Evolutionary conservation across 2,888 invertebrate species (phyloP), one percentile per base, ranked within the genome.

Genomic region (Dusona sp.): DNA sequence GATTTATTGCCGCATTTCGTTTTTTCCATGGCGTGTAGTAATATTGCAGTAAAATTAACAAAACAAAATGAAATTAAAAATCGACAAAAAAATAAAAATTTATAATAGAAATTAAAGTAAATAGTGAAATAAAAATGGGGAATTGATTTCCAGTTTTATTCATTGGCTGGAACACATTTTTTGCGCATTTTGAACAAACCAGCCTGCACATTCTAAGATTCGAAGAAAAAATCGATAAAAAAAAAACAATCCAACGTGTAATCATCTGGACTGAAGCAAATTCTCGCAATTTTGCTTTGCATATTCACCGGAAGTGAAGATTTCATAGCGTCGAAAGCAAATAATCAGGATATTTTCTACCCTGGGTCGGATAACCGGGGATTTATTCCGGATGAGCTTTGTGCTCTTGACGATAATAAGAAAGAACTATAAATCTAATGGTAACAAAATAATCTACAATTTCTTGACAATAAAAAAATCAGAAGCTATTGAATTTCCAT

Each of bases 301-400:
- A 54, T 36, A 57, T 74, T 79, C 83, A 45, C 65, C 83, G 79
- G 83, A 83, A 83, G 73, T 74, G 45, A 33, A 42, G 79, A 73
- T 25, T 70, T 45, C 13, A 70, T 64, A 75, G 70, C 75, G 38
- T 79, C 64, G 25, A 25, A 29, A 84, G 79, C 68, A 84, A 84
- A 83, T 79, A 83, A 79, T 54, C 70, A 54, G 8, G 11, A 57
- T 29, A 16, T 16, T 29, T 72, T 22, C 3, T 8, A 33, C 48
- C 67, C 79, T 45, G 33, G 3, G 9, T 51, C 48, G 67, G 25
- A 73, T 57, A 54, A 29, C 54, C 48, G 74, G 73, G 73, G 61
- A 79, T 79, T 79, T 67, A 73, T 79, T 57, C 57, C 36, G 16
- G 13, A 64, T 13, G 51, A 54, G 25, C 57, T 79, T 79, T 70